Percentiles rank a stretch among this genome's conserved stretches.
Conservation (phyloP, 2,888 invertebrate genomes). For the Drosophila koepferae region DNA sequence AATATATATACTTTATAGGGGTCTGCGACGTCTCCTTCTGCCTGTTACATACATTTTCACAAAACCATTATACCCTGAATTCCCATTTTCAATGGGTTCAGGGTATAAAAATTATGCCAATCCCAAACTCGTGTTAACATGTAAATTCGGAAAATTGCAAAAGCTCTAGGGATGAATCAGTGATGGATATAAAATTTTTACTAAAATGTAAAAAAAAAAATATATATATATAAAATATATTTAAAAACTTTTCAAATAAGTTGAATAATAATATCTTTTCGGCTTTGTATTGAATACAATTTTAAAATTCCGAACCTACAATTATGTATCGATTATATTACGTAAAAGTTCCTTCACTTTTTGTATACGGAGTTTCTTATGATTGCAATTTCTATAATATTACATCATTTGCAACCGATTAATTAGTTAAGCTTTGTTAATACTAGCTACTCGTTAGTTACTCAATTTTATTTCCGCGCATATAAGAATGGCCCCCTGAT, state of each 20-base stretch:
- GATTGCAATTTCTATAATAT: slow-evolving; percentile 13
- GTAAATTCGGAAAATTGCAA: background rate
- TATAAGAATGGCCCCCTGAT: slow-evolving; percentile 3
- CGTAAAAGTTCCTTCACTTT: background rate
- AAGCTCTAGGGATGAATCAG: background rate
- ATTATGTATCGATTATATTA: background rate
- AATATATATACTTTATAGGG: too few relatives aligned
- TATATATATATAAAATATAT: background rate
- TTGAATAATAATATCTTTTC: background rate
- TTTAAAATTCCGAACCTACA: background rate
- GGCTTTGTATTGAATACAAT: background rate
- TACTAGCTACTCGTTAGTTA: slow-evolving; percentile 16
- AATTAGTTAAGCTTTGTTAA: slow-evolving; percentile 8
- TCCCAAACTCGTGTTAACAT: background rate
- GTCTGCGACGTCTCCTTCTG: too few relatives aligned
- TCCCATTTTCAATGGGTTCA: too few relatives aligned
- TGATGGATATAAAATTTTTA: background rate
- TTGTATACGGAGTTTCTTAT: background rate
- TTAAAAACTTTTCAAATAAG: background rate
- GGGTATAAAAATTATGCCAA: background rate
- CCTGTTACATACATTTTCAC: too few relatives aligned
- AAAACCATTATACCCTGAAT: too few relatives aligned
- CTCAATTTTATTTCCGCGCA: slow-evolving; percentile 5
- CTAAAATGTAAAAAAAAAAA: background rate
- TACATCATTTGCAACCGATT: slow-evolving; percentile 27